These are phyloP conservation scores for Drosophila ohnishii DNA, from an alignment of 1,140 invertebrate species.

Conservation along the genomic window DNA sequence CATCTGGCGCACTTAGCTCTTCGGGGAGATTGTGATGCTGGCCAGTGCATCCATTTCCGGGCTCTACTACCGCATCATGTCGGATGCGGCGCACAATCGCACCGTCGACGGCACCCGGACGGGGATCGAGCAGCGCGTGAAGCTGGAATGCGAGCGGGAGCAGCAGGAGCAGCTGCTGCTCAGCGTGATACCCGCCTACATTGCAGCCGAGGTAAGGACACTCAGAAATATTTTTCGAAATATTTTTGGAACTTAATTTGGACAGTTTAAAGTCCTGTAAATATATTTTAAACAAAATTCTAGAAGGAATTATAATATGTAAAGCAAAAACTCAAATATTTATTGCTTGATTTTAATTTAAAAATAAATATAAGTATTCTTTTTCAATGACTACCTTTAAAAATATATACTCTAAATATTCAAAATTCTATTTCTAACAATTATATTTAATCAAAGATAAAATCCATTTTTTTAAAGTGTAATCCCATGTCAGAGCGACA, in stretches of 20 bases:
- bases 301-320: background rate
- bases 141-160: slow-evolving; percentile 95
- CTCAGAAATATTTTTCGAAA: background rate
- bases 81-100: slow-evolving; percentile 91
- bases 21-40: slow-evolving; percentile 90
- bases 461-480: background rate
- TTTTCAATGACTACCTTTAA: background rate
- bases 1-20: slow-evolving; percentile 84
- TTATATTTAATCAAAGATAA: background rate
- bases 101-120: slow-evolving; percentile 94
- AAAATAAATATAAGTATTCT: background rate
- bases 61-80: slow-evolving; percentile 93
- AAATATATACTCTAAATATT: background rate
- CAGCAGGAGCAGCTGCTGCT: slow-evolving; percentile 95
- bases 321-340: background rate
- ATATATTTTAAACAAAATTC: background rate
- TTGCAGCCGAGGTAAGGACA: slow-evolving; percentile 66
- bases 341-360: background rate
- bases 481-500: background rate
- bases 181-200: slow-evolving; percentile 95
- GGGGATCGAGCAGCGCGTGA: slow-evolving; percentile 95
- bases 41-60: slow-evolving; percentile 90
- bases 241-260: background rate
- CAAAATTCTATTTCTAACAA: background rate
- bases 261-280: background rate